Percentiles rank a stretch among this genome's conserved stretches.
Evolutionary conservation across 2,888 invertebrate species (phyloP).

Genomic region (Sesia bembeciformis): DNA sequence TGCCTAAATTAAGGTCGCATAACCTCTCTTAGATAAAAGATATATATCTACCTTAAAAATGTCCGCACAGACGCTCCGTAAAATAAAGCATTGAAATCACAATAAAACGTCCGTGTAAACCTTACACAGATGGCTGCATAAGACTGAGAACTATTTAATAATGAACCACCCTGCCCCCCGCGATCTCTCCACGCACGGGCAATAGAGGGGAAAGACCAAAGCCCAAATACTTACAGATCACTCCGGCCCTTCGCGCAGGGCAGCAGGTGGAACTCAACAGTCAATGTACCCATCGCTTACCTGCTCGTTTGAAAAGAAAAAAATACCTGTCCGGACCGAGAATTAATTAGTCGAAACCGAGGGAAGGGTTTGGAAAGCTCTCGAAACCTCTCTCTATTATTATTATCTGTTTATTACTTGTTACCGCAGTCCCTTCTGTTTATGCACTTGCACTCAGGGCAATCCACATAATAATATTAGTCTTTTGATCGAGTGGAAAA

Average conservation of each 20-base stretch:
- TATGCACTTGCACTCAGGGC: neutral
- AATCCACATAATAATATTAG: neutral
- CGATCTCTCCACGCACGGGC: slow-evolving; percentile 16
- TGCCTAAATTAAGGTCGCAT: too few relatives aligned
- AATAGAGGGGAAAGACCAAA: slow-evolving; percentile 32
- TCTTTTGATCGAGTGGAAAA: neutral
- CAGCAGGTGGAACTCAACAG: slow-evolving; percentile 44
- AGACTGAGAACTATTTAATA: slow-evolving; percentile 34
- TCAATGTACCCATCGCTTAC: slow-evolving; percentile 41
- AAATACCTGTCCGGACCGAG: slow-evolving; percentile 53
- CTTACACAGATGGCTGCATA: slow-evolving; percentile 54
- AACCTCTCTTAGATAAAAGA: too few relatives aligned
- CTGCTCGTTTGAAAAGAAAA: slow-evolving; percentile 42
- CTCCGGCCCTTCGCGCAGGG: neutral
- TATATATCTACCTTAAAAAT: too few relatives aligned
- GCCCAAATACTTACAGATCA: too few relatives aligned
- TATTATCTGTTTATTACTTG: neutral
- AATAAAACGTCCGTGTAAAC: slow-evolving; percentile 38
- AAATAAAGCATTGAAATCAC: neutral
- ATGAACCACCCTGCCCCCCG: slow-evolving; percentile 32
- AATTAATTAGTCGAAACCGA: slow-evolving; percentile 41
- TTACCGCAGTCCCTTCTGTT: too few relatives aligned
- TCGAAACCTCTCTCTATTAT: neutral
- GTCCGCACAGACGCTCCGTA: too few relatives aligned
- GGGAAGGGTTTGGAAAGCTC: neutral